phyloP scores from a whole-genome alignment of 2,797 vertebrate species.

The Dendrocincla tyrannina region DNA sequence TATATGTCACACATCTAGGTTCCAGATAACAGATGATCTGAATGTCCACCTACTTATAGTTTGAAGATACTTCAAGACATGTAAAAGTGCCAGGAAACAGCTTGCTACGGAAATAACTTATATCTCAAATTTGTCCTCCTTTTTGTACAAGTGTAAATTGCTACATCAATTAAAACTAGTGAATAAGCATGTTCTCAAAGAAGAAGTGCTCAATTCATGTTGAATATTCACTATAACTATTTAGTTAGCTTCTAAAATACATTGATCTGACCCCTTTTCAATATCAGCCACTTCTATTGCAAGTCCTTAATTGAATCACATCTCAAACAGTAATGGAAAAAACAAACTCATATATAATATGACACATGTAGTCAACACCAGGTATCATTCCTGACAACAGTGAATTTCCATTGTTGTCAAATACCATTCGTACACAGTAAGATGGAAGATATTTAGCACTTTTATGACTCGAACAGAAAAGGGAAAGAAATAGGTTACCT shows the following conservation, averaged over 20 bases:
- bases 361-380: background rate
- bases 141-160: background rate
- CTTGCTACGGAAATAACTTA: background rate
- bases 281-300: background rate
- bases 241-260: background rate
- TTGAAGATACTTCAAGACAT: background rate
- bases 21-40: background rate
- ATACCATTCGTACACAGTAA: background rate
- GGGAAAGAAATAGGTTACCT: background rate
- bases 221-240: background rate
- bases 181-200: background rate
- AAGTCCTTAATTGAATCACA: background rate
- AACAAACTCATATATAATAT: background rate
- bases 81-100: background rate
- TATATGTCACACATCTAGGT: background rate
- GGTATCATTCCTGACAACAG: background rate
- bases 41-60: background rate
- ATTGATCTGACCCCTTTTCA: background rate
- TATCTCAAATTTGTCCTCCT: background rate
- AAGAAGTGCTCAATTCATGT: background rate
- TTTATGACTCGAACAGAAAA: background rate
- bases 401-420: background rate
- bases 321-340: background rate
- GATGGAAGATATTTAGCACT: background rate
- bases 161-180: background rate